Evolutionary conservation across 2,113 vertebrate genomes (phyloP).

Genomic region (Ginglymostoma cirratum): DNA sequence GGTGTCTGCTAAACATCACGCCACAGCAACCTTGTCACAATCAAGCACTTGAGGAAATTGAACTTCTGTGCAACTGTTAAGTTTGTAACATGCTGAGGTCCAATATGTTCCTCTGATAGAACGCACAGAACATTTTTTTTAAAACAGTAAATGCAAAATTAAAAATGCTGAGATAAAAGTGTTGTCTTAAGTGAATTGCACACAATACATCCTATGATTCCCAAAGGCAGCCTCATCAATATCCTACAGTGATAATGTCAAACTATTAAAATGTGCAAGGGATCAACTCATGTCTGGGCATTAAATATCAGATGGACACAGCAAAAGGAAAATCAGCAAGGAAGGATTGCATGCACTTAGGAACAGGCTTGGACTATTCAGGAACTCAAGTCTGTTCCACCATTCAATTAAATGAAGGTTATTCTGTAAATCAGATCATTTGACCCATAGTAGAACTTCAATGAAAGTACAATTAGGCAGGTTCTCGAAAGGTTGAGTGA

Average conservation of each 20-base stretch:
- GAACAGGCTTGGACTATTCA: background rate
- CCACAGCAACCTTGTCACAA: background rate
- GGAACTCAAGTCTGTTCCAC: too few relatives aligned
- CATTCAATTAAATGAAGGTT: too few relatives aligned
- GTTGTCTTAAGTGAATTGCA: background rate
- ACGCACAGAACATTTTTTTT: background rate
- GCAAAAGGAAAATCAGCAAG: too few relatives aligned
- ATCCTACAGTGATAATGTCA: background rate
- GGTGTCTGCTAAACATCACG: background rate
- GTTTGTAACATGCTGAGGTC: background rate
- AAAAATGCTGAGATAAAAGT: background rate
- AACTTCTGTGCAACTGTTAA: background rate
- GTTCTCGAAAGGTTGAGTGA: too few relatives aligned
- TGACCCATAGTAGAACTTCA: too few relatives aligned
- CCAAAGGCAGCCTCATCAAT: background rate
- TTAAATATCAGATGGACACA: background rate
- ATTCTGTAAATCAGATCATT: too few relatives aligned
- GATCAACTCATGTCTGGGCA: background rate
- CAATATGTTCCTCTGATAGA: background rate
- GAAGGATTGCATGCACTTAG: too few relatives aligned
- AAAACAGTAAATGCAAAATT: background rate
- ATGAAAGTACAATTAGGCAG: too few relatives aligned
- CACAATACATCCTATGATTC: background rate
- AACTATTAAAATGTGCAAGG: background rate
- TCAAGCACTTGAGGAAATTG: background rate